These are phyloP conservation scores for Hippocampus zosterae DNA, from an alignment of 2,113 vertebrate species.

Conservation along the genomic window DNA sequence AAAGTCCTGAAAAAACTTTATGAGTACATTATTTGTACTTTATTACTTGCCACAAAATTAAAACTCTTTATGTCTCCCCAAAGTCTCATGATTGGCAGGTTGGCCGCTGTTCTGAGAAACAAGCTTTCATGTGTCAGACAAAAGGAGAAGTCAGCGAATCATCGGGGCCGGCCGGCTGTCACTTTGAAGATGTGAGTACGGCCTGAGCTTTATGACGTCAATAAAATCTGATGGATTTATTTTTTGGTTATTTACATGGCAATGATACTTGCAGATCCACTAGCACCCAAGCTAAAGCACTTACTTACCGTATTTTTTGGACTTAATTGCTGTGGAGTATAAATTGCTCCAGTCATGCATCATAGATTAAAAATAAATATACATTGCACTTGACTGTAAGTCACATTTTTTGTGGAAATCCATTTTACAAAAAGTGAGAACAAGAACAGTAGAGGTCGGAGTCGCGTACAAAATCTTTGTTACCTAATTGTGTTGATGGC, in stretches of 20 bases:
- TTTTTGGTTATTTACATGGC: background rate
- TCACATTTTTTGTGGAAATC: no score
- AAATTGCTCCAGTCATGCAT: no score
- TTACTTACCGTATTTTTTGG: no score
- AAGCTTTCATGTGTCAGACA: constrained; percentile 86
- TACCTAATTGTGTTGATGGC: no score
- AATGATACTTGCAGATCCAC: background rate
- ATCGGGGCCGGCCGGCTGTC: constrained; percentile 66
- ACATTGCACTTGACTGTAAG: no score
- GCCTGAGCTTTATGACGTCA: background rate
- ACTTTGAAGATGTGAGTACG: constrained; percentile 71
- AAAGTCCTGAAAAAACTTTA: background rate
- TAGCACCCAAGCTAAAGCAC: no score
- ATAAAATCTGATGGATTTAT: background rate
- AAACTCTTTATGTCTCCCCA: background rate
- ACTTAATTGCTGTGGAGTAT: no score
- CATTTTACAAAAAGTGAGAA: no score
- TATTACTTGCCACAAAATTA: background rate
- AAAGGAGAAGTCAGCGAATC: constrained; percentile 73
- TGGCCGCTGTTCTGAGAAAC: constrained; percentile 68
- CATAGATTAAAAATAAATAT: no score
- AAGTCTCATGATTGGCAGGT: constrained; percentile 84
- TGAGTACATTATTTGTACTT: background rate
- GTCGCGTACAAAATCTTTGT: no score
- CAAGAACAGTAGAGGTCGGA: no score